These are phyloP conservation scores for Bombus soroeensis DNA, from an alignment of 1,140 invertebrate species.

Conservation along the genomic window DNA sequence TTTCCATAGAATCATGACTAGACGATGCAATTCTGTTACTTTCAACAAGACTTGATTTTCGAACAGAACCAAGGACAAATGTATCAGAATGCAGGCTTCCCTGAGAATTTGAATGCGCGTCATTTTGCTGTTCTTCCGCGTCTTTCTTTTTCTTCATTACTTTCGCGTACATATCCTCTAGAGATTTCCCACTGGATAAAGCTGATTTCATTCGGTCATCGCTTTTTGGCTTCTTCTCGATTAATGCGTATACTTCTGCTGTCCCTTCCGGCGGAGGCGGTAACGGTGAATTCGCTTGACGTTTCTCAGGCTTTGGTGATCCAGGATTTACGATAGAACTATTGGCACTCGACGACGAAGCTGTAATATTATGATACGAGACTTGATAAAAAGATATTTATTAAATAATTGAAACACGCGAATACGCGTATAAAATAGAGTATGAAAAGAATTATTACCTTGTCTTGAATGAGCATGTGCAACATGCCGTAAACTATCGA, in stretches of 20 bases:
- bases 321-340: conserved; percentile 89
- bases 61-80: conserved; percentile 19
- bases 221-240: conserved; percentile 78
- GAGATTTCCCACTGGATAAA: conserved; percentile 83
- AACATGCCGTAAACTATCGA: conserved; percentile 85
- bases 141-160: conserved; percentile 87
- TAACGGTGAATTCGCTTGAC: conserved; percentile 92
- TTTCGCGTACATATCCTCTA: conserved; percentile 95
- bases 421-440: not conserved
- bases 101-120: conserved; percentile 31
- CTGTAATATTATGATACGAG: conserved; percentile 75
- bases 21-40: conserved; percentile 78
- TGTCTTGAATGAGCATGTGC: conserved; percentile 88
- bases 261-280: conserved; percentile 87
- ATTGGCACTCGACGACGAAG: conserved; percentile 89
- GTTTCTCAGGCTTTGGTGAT: conserved; percentile 92
- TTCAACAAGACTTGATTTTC: conserved; percentile 77
- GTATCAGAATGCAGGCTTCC: conserved; percentile 65
- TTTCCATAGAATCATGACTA: conserved; percentile 83
- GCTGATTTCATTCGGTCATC: conserved; percentile 75
- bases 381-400: not conserved
- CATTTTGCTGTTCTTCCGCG: conserved; percentile 67
- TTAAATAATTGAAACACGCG: not conserved
- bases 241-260: conserved; percentile 72
- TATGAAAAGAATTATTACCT: conserved; percentile 78